These are phyloP conservation scores for Chesias legatella DNA, from an alignment of 2,888 invertebrate genomes.

Conservation along the genomic window DNA sequence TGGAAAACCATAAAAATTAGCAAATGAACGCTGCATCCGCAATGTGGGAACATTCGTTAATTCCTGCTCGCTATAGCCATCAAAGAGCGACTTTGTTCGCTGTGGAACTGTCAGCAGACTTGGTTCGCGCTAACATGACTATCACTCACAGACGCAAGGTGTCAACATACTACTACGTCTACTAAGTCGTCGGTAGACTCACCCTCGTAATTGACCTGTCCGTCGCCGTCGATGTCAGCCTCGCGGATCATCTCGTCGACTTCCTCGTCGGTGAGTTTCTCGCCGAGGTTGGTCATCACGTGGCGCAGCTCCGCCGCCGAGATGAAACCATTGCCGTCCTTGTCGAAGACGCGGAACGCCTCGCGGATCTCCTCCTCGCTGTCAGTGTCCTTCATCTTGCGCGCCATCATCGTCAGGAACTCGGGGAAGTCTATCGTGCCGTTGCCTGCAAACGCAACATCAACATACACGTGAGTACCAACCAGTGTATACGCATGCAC, in stretches of 20 bases:
- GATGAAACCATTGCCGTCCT: conserved; percentile 99
- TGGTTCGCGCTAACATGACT: too few species aligned
- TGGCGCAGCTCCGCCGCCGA: conserved; percentile 98
- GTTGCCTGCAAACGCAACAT: conserved; percentile 89
- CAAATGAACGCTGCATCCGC: too few species aligned
- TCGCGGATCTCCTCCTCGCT: conserved; percentile 99
- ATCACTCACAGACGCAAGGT: too few species aligned
- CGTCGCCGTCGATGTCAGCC: conserved; percentile 99
- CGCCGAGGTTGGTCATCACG: conserved; percentile 99
- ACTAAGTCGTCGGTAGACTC: too few species aligned
- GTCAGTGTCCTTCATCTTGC: conserved; percentile 99
- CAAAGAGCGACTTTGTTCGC: too few species aligned
- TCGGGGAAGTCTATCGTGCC: conserved; percentile 99
- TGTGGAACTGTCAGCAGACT: too few species aligned
- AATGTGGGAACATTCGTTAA: too few species aligned
- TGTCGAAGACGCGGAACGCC: conserved; percentile 99
- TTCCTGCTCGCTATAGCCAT: too few species aligned
- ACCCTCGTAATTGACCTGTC: conserved; percentile 99
- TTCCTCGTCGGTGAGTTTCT: conserved; percentile 99
- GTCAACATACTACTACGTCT: too few species aligned
- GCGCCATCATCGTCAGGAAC: conserved; percentile 99
- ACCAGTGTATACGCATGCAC: too few species aligned
- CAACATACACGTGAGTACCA: too few species aligned
- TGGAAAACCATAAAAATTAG: too few species aligned
- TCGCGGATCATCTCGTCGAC: conserved; percentile 99